Base-by-base conservation (phyloP, 1,140 invertebrate species). In the Drosophila ercepeae region DNA sequence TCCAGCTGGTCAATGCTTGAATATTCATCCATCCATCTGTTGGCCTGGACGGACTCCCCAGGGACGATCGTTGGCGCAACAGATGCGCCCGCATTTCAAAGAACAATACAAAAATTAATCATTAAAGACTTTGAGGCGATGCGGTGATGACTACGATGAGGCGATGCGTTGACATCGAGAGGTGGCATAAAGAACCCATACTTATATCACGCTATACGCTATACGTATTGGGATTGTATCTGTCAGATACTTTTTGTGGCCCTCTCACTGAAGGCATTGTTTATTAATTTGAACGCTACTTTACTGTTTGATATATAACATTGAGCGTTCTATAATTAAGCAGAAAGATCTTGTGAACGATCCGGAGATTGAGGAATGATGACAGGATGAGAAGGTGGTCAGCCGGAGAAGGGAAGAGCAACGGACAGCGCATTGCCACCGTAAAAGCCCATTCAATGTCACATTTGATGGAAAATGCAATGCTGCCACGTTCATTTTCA, bases 51-150 rank as follows among this genome's bases (percentile, higher is more conserved):
- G n/a, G n/a, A n/a, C n/a, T n/a, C n/a, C n/a, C n/a, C 54, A 13
- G 36, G 36, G 36, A 34, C 67, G 81, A 67, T 84, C 75, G 61
- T 84, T 83, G 79, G 75, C 78, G 81, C 81, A 84, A 86, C 81
- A 84, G 79, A 86, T 86, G 81, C 73, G 73, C 63, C 68, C 52
- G 70, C 72, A 65, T 79, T 73, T 81, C 54, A 61, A 71, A 79
- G 76, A 86, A 86, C 81, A 86, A 86, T 86, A 67, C 57, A 25
- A 77, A 76, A 86, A 86, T 86, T 86, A 81, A 86, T 86, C 81
- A 86, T 81, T 79, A 63, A 71, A 74, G 76, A 77, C 59, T 84
- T 84, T 69, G 64, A 59, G 2, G 29, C 55, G 72, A 81, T 60
- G 72, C 39, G 55, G 46, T 64, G 61, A 65, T 36, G 57, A 59